Percentiles rank a stretch among this genome's conserved stretches.
Conservation (phyloP, 2,888 invertebrate species). For the Lasioglossum zephyrum region DNA sequence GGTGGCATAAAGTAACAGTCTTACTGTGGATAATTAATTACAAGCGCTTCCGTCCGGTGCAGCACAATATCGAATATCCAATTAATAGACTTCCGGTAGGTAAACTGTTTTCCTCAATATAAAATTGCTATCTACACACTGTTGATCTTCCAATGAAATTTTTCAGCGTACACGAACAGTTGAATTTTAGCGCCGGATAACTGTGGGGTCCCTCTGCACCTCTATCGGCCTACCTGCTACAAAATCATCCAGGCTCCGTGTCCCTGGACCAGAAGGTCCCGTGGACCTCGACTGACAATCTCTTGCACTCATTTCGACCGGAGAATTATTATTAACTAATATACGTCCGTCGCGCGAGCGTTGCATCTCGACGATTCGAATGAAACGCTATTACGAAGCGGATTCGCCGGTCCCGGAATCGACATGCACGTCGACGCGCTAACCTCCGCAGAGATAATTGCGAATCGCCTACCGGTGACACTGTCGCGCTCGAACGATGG, state of each 20-base stretch:
- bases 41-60: too few relatives aligned
- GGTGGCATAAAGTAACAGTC: too few relatives aligned
- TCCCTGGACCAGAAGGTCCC: neutral
- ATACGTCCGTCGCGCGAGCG: neutral
- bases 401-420: neutral
- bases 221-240: neutral
- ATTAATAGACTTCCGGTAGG: too few relatives aligned
- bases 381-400: neutral
- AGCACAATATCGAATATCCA: too few relatives aligned
- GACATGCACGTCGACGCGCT: neutral
- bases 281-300: neutral
- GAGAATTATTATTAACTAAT: neutral
- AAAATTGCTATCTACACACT: neutral
- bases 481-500: neutral
- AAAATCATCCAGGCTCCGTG: neutral
- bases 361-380: neutral
- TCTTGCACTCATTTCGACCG: neutral
- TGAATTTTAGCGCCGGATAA: neutral
- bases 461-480: neutral
- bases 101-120: neutral
- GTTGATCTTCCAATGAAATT: neutral
- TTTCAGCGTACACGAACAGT: neutral
- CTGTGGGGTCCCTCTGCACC: neutral
- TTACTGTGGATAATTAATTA: too few relatives aligned
- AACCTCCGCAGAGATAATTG: conserved; percentile 47